phyloP scores from a whole-genome alignment of 2,113 vertebrate species.

The Sula dactylatra region DNA sequence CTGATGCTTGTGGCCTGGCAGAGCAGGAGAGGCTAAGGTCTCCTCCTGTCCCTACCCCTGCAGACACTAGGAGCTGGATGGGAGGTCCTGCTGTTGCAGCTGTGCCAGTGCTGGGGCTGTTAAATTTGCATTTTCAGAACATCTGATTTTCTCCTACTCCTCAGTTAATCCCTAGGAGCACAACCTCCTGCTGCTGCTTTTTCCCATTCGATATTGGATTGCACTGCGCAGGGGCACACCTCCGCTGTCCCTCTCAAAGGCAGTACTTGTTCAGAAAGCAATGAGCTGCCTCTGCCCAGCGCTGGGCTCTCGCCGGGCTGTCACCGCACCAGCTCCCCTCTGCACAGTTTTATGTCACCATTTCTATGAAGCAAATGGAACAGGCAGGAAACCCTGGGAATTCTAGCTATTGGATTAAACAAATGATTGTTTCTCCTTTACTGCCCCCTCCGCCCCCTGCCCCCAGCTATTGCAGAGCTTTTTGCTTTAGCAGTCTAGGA shows the following conservation, averaged over 20 bases:
- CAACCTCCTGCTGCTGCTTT: neutral
- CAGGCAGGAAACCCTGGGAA: neutral
- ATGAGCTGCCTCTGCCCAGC: neutral
- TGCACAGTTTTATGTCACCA: neutral
- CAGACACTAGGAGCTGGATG: neutral
- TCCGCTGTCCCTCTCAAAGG: neutral
- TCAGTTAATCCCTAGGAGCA: fast-evolving
- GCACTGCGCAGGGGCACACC: fast-evolving
- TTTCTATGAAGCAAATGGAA: neutral
- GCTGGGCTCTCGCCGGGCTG: neutral
- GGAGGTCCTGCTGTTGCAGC: neutral
- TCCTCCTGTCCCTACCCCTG: neutral
- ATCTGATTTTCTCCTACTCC: neutral
- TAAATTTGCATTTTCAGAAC: neutral
- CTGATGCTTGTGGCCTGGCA: neutral
- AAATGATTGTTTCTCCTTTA: neutral
- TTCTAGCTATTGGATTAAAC: neutral
- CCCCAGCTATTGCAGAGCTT: neutral
- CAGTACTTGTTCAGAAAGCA: fast-evolving
- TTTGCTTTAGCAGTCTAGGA: neutral
- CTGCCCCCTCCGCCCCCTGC: neutral
- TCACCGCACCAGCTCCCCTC: neutral
- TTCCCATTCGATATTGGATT: fast-evolving
- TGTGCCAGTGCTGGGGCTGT: neutral
- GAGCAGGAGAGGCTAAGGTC: neutral